Conservation (phyloP, 2,888 invertebrate species). For the Molanna angustata region DNA sequence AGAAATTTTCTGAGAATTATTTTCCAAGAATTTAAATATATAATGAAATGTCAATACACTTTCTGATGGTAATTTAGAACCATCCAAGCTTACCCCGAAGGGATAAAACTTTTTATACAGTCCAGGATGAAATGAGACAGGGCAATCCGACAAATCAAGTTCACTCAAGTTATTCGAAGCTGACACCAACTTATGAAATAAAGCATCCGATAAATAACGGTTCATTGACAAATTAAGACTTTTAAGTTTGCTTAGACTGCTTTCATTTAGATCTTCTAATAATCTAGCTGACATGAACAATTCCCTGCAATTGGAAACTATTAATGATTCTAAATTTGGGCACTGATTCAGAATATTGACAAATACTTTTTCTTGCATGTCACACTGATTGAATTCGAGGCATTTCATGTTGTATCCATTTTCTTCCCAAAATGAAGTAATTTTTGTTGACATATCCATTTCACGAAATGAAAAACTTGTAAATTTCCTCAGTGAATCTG, state of each 20-base stretch:
- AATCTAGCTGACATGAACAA: constrained; percentile 72
- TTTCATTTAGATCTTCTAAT: constrained; percentile 53
- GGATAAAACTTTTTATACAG: constrained; percentile 68
- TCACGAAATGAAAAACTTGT: constrained; percentile 54
- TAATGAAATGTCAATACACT: constrained; percentile 70
- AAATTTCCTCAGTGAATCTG: constrained; percentile 47
- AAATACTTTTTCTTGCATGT: constrained; percentile 63
- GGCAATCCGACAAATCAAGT: constrained; percentile 64
- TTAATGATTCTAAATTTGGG: constrained; percentile 56
- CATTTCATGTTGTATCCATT: constrained; percentile 57
- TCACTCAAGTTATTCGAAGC: constrained; percentile 59
- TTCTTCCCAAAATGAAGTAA: constrained; percentile 56
- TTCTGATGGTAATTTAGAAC: constrained; percentile 56
- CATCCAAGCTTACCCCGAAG: constrained; percentile 37
- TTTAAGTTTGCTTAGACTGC: constrained; percentile 53
- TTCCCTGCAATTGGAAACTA: constrained; percentile 64
- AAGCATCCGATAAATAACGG: constrained; percentile 71
- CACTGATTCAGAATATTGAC: constrained; percentile 57
- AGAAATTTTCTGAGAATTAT: constrained; percentile 55
- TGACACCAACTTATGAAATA: constrained; percentile 63
- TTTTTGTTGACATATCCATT: constrained; percentile 53
- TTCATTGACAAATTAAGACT: constrained; percentile 63
- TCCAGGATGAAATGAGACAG: constrained; percentile 68
- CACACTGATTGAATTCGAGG: constrained; percentile 58
- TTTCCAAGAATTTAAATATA: constrained; percentile 56